These are phyloP conservation scores for Rousettus leschenaultii DNA, from an alignment of 2,113 vertebrate species.

Conservation along the genomic window DNA sequence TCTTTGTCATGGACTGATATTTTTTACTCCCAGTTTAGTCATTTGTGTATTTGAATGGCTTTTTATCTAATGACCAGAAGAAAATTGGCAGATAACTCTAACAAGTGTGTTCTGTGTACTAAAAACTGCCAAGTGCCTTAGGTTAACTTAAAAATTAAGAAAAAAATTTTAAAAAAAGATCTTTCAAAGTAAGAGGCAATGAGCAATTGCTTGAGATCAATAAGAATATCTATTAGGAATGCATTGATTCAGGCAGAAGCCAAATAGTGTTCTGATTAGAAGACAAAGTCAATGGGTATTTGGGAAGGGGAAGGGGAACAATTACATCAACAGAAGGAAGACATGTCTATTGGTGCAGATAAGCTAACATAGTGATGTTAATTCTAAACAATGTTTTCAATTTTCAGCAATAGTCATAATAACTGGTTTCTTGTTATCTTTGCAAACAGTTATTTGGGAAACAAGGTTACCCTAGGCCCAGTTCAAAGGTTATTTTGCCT, in stretches of 20 bases:
- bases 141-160: background rate
- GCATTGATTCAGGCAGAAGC: too few species aligned
- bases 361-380: background rate
- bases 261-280: background rate
- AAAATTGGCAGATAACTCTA: background rate
- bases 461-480: background rate
- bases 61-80: background rate
- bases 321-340: background rate
- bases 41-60: background rate
- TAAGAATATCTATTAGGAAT: too few species aligned
- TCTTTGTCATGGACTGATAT: too few species aligned
- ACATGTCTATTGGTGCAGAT: background rate
- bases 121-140: background rate
- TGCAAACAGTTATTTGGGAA: background rate
- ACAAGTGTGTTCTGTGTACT: background rate
- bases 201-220: too few species aligned
- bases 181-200: background rate
- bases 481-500: too few species aligned
- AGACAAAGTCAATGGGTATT: background rate
- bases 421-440: background rate
- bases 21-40: background rate
- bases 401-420: background rate
- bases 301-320: background rate
- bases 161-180: background rate
- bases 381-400: background rate